Conservation (phyloP, 2,113 vertebrate genomes). For the Panurus biarmicus region DNA sequence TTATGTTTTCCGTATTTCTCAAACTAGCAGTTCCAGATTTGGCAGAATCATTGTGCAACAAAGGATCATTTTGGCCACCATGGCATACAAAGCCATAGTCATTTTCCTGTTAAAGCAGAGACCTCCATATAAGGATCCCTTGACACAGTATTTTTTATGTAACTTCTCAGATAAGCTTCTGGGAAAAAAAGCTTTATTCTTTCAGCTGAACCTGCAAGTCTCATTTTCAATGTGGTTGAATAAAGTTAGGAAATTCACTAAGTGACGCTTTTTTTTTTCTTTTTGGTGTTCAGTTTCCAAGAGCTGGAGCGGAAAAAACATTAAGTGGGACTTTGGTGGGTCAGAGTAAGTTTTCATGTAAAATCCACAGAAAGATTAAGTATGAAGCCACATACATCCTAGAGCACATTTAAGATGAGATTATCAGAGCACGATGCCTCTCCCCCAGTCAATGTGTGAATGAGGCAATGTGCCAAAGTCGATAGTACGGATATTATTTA, state of each 20-base stretch:
- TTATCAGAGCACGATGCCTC: not conserved
- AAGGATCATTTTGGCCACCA: not conserved
- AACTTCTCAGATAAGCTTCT: not conserved
- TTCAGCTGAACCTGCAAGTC: not conserved
- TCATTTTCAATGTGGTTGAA: not conserved
- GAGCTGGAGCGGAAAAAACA: not conserved
- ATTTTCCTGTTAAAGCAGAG: not conserved
- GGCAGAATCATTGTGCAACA: not conserved
- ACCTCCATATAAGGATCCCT: not conserved
- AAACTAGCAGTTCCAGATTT: not conserved
- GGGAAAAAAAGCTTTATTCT: not conserved
- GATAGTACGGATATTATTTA: not conserved
- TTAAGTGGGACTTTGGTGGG: accelerated
- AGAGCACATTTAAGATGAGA: not conserved
- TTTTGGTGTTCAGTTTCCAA: not conserved
- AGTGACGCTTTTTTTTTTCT: not conserved
- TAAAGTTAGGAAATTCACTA: not conserved
- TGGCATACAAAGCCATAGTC: not conserved
- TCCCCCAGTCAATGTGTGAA: accelerated
- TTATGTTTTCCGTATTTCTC: not conserved
- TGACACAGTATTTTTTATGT: not conserved
- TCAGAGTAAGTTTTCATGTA: not conserved
- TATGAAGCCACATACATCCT: not conserved
- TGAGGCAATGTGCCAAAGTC: not conserved
- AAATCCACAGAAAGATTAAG: not conserved